A percentile compares a stretch with the other conserved stretches of the same genome.
Evolutionary conservation across 2,888 invertebrate species (phyloP).

Genomic region (Chaitophorus viminalis): DNA sequence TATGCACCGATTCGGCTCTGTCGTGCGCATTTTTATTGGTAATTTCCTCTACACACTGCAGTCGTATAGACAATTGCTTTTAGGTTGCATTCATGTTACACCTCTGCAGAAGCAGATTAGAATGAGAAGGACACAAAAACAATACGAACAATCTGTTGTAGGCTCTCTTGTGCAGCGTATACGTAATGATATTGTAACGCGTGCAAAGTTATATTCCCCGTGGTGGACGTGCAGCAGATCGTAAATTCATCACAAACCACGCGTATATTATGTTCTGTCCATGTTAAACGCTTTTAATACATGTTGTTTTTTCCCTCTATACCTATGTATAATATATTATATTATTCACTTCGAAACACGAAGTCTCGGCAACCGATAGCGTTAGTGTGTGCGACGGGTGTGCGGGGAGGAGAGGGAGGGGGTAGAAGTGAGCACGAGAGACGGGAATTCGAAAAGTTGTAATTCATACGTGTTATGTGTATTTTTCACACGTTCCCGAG

Average conservation of each 20-base stretch:
- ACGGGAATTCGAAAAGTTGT: constrained; percentile 32
- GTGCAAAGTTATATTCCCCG: constrained; percentile 2
- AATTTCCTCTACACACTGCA: neutral
- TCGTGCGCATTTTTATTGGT: neutral
- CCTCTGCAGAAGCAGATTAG: neutral
- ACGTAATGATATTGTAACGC: neutral
- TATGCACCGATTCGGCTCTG: too few relatives aligned
- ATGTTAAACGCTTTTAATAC: neutral
- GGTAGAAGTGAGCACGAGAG: neutral
- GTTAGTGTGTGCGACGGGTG: neutral
- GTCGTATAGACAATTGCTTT: neutral
- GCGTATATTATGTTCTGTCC: too few relatives aligned
- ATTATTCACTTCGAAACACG: neutral
- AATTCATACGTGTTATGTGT: constrained; percentile 39
- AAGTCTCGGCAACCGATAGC: neutral
- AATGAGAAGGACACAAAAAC: neutral
- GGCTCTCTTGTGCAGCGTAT: neutral
- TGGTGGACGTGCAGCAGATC: neutral
- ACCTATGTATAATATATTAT: neutral
- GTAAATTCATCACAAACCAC: constrained; percentile 30
- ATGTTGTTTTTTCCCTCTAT: neutral
- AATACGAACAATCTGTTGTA: neutral
- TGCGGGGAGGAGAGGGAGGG: neutral
- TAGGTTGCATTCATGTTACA: neutral
- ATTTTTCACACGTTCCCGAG: constrained; percentile 59